A percentile compares a stretch with the other conserved stretches of the same genome.
Evolutionary conservation across 2,797 vertebrate species (phyloP).

Genomic region (Cyclopterus lumpus): DNA sequence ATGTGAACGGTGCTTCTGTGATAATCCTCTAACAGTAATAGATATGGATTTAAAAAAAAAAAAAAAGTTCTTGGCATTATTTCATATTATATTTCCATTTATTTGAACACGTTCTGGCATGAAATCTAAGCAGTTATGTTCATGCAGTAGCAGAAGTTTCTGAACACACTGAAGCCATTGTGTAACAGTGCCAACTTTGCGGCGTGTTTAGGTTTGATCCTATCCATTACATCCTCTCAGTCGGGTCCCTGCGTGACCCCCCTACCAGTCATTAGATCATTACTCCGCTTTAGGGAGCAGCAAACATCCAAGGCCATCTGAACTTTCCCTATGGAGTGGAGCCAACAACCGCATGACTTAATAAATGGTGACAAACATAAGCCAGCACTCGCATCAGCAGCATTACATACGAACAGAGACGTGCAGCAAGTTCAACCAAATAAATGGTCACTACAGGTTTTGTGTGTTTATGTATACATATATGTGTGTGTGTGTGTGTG

Average conservation of each 20-base stretch:
- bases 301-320: slow-evolving; percentile 57
- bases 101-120: background rate
- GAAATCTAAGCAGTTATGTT: background rate
- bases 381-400: slow-evolving; percentile 46
- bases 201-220: slow-evolving; percentile 48
- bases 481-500: background rate
- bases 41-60: background rate
- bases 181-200: slow-evolving; percentile 29
- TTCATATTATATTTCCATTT: slow-evolving; percentile 2
- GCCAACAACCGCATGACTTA: slow-evolving; percentile 67
- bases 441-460: slow-evolving; percentile 42
- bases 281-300: slow-evolving; percentile 48
- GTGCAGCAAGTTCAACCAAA: slow-evolving; percentile 47
- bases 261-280: slow-evolving; percentile 54
- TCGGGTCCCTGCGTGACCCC: slow-evolving; percentile 35
- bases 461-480: background rate
- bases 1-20: background rate
- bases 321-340: slow-evolving; percentile 56
- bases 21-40: slow-evolving; percentile 2
- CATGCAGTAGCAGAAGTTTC: slow-evolving; percentile 5
- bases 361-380: slow-evolving; percentile 74
- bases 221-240: slow-evolving; percentile 55
- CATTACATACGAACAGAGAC: slow-evolving; percentile 30
- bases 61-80: slow-evolving; percentile 7
- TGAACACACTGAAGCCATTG: slow-evolving; percentile 34